These are phyloP conservation scores for Eretmochelys imbricata DNA, from an alignment of 2,113 vertebrate genomes.

Conservation along the genomic window DNA sequence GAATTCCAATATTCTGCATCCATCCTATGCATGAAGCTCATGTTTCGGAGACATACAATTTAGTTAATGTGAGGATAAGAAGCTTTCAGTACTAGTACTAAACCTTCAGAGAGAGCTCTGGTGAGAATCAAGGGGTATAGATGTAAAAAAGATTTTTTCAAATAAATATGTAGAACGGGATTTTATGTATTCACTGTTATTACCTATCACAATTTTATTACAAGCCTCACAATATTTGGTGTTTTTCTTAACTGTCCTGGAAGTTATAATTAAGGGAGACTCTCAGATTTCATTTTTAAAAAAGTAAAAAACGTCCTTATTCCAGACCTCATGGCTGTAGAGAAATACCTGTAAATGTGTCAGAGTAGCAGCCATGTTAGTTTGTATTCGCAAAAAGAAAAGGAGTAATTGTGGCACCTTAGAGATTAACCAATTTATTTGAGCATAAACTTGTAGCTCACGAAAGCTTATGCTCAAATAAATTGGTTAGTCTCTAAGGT, in stretches of 20 bases:
- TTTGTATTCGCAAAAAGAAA: too few species aligned
- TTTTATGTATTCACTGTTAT: rapidly evolving
- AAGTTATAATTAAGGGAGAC: rapidly evolving
- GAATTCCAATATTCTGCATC: background rate
- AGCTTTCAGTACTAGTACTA: background rate
- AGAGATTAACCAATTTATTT: too few species aligned
- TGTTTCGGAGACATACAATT: background rate
- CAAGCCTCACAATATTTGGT: rapidly evolving
- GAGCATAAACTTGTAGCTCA: too few species aligned
- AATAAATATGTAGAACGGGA: rapidly evolving
- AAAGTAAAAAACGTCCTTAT: background rate
- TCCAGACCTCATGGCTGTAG: background rate
- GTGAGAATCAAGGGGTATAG: rapidly evolving
- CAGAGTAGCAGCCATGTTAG: too few species aligned
- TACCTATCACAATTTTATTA: rapidly evolving
- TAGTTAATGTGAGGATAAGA: background rate
- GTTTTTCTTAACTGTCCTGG: rapidly evolving
- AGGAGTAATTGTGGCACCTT: too few species aligned
- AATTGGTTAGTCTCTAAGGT: too few species aligned
- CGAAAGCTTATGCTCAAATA: too few species aligned
- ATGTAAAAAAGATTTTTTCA: background rate
- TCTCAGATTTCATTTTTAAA: background rate
- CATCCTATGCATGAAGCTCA: rapidly evolving
- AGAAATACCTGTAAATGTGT: background rate
- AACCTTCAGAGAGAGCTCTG: rapidly evolving